phyloP scores from a whole-genome alignment of 2,888 invertebrate species.

The Apamea crenata region DNA sequence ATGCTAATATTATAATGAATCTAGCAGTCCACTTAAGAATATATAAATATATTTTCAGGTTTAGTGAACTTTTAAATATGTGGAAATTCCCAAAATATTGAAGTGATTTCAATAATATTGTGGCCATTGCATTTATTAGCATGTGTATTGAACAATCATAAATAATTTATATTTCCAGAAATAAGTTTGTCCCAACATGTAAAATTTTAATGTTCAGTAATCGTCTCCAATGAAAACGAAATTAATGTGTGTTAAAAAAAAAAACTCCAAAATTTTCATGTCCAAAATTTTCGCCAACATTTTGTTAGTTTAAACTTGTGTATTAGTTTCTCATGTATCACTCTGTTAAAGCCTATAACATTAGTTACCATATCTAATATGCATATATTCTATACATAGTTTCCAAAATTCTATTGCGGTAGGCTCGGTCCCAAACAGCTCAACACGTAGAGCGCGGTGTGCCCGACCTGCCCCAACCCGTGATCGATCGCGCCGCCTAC shows the following conservation, averaged over 20 bases:
- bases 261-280: not conserved
- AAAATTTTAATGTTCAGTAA: not conserved
- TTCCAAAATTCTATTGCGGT: slow-evolving; percentile 29
- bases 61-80: not conserved
- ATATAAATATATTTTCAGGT: not conserved
- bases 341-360: not conserved
- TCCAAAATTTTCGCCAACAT: slow-evolving; percentile 15
- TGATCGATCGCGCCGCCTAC: slow-evolving; percentile 85
- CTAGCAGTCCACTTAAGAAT: not conserved
- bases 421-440: slow-evolving; percentile 41
- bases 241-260: not conserved
- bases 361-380: slow-evolving; percentile 2
- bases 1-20: not conserved
- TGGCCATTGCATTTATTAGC: slow-evolving; percentile 32
- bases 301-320: slow-evolving; percentile 14
- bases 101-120: slow-evolving; percentile 22
- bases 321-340: slow-evolving; percentile 17
- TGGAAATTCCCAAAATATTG: slow-evolving; percentile 18
- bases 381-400: slow-evolving; percentile 8
- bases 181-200: not conserved
- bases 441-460: slow-evolving; percentile 70
- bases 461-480: slow-evolving; percentile 87
- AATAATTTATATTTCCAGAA: slow-evolving; percentile 9
- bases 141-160: slow-evolving; percentile 8
- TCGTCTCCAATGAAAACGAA: not conserved